Conservation (phyloP, 2,113 vertebrate genomes). For the Hypomesus transpacificus region DNA sequence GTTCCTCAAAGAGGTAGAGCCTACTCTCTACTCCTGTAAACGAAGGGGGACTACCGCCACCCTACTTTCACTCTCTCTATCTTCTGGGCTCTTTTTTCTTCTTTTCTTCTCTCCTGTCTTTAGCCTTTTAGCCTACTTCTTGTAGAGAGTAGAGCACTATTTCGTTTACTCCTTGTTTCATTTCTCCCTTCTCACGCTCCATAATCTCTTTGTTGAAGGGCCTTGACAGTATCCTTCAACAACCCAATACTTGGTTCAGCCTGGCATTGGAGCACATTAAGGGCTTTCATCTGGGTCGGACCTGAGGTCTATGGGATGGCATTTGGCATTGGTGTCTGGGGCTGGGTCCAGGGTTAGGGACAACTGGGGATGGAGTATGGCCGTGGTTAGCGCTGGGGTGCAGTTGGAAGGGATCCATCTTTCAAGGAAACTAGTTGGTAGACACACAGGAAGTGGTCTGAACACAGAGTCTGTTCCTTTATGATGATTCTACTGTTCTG, state of each 20-base stretch:
- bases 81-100: background rate
- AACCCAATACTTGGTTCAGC: conserved; percentile 5
- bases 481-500: conserved; percentile 7
- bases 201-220: background rate
- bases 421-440: conserved; percentile 22
- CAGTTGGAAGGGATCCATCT: background rate
- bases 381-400: background rate
- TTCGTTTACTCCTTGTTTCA: background rate
- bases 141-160: background rate
- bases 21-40: conserved; percentile 41
- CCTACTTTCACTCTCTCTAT: conserved; percentile 3
- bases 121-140: background rate
- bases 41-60: conserved; percentile 24
- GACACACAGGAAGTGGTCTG: conserved; percentile 55
- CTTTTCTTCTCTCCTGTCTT: conserved; percentile 1
- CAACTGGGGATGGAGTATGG: conserved; percentile 6
- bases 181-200: background rate
- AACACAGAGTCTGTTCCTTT: conserved; percentile 24
- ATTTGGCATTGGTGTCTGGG: conserved; percentile 40
- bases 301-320: conserved; percentile 38
- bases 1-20: conserved; percentile 38
- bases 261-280: no score
- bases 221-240: conserved; percentile 27
- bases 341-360: conserved; percentile 11
- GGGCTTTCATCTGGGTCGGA: background rate